Evolutionary conservation across 1,140 invertebrate genomes (phyloP).

Genomic region (Anastrepha ludens): DNA sequence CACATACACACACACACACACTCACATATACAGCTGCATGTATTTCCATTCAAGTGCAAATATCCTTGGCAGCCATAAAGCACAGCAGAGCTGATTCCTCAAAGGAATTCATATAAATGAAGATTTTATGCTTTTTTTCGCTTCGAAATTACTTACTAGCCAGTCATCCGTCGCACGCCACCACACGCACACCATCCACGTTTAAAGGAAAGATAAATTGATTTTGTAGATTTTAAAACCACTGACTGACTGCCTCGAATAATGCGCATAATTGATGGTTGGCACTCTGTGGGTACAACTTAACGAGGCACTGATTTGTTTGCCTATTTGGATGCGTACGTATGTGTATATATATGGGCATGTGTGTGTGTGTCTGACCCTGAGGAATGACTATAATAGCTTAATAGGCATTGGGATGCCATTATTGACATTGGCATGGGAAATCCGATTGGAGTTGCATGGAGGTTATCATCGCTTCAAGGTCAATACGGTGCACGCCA

Average conservation of each 20-base stretch:
- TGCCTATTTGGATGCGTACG: background rate
- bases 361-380: background rate
- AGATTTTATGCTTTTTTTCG: background rate
- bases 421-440: background rate
- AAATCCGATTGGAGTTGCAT: background rate
- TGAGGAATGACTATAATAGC: background rate
- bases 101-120: conserved; percentile 42
- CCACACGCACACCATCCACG: background rate
- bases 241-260: conserved; percentile 11
- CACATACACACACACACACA: background rate
- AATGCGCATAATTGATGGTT: conserved; percentile 34
- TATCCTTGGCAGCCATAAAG: background rate
- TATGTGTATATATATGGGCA: background rate
- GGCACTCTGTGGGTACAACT: background rate
- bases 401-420: background rate
- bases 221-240: conserved; percentile 51
- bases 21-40: background rate
- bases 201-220: conserved; percentile 33
- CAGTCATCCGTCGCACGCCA: background rate
- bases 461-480: background rate
- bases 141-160: background rate
- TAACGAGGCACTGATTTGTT: conserved; percentile 43
- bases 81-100: background rate
- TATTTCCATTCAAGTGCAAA: background rate
- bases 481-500: background rate